Base-by-base conservation (phyloP, 2,797 vertebrate genomes). In the Lycodopsis pacificus region DNA sequence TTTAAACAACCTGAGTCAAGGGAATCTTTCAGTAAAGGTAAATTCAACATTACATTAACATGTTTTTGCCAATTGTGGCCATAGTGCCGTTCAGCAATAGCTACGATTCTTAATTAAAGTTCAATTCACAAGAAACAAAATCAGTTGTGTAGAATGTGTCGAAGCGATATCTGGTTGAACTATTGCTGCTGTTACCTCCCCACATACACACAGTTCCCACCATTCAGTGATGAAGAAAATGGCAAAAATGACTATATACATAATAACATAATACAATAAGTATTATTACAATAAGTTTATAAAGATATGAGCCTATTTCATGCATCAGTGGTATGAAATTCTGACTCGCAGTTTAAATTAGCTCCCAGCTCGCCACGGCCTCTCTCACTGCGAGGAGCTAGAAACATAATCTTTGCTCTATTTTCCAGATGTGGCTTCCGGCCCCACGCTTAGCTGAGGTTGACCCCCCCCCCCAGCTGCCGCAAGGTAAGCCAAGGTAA, bases 401-500 rank as follows among this genome's bases (percentile, higher is more conserved):
- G 80, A 81, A 81, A 58, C 79, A 63, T 19, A 19, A 76, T 58
- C n/a, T 54, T 67, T 11, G 53, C 77, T 77, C 69, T 36, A 62
- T 76, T 75, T 85, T 75, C 70, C 70, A 68, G 70, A 76, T 65
- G 71, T 38, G 11, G 51, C 40, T 5, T 44, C 30, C 4, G 10
- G 53, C 42, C 48, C 14, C 17, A 14, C 8, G 12, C 73, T 82
- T 61, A 32, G 69, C 61, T 71, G 70, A 75, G 65, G 51, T 51
- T 64, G 56, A 73, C 48, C 36, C 36, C 73, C 48, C 73, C 68
- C 75, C 73, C 53, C 40, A 19, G 79, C 73, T 62, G 76, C 77
- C 12, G 6, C 73, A 59, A 72, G 56, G 68, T 74, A 54, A 64
- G 61, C 81, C 74, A 73, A 78, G 71, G 71, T 77, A 66, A 79